phyloP scores from a whole-genome alignment of 2,797 vertebrate species.

The Arremon aurantiirostris region DNA sequence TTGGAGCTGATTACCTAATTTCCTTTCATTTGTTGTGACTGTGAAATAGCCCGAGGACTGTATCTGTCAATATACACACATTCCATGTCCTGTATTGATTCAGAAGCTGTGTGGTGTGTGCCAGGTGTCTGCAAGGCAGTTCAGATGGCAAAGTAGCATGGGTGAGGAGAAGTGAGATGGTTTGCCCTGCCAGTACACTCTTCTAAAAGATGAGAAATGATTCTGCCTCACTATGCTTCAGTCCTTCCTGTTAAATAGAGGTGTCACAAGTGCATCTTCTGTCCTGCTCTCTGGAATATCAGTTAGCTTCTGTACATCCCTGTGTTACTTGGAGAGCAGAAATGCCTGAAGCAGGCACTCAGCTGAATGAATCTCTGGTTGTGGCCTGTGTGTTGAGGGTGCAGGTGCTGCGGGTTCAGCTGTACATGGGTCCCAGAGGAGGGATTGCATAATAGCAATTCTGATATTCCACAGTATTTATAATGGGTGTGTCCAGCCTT shows the following conservation, averaged over 20 bases:
- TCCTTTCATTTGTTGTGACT: not conserved
- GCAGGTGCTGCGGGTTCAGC: not conserved
- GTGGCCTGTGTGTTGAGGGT: accelerated
- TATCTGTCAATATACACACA: not conserved
- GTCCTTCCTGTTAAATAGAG: not conserved
- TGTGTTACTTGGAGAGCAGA: not conserved
- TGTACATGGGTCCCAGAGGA: not conserved
- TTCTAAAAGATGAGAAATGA: not conserved
- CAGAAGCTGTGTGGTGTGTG: not conserved
- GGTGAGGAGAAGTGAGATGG: not conserved
- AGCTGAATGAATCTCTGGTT: not conserved
- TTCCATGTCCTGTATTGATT: not conserved
- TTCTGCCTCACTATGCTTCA: not conserved
- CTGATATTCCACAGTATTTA: not conserved
- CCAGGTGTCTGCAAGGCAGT: not conserved
- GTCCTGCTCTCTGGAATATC: not conserved
- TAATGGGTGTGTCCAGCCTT: not conserved
- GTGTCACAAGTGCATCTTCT: not conserved
- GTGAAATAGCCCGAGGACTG: not conserved
- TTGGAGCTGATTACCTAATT: not conserved
- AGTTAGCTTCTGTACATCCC: not conserved
- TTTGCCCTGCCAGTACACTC: accelerated
- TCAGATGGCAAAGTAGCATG: not conserved
- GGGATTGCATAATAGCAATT: not conserved
- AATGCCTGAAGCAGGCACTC: not conserved